Evolutionary conservation across 2,888 invertebrate genomes (phyloP), one percentile per base, ranked within the genome.

Genomic region (Sturmia bella): DNA sequence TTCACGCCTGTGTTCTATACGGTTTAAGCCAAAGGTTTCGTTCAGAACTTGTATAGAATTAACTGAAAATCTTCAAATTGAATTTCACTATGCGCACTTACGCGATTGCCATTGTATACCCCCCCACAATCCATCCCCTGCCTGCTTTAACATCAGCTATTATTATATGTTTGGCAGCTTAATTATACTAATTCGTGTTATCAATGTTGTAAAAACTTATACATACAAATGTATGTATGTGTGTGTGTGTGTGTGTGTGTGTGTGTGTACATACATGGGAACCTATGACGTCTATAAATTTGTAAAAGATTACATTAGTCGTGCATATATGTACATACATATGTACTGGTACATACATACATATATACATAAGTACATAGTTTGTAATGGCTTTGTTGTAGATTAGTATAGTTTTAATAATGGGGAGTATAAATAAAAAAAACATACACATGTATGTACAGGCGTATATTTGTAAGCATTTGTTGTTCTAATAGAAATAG

Each of bases 191-290:
- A 32, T 74, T 56, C 19, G 13, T 39, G 37, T 64, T 64, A 74
- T 74, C 54, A 64, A 57, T 68, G 27, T 50, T 74, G 45, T 69
- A 68, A 48, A 41, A 73, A 12, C 48, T n/a, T n/a, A 48, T 19
- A 4, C 21, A 50, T 24, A 50, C 24, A 21, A 13, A 11, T 17
- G 17, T 17, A 45, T 24, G 1, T 19, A 13, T 21, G 37, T 19
- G n/a, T 48, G 3, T 12, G 17, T 64, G 17, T 13, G 7, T 21
- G 9, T 11, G 59, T 61, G 24, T 43, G 9, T 24, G 43, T 24
- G 12, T 9, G 32, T 56, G 13, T 56, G 27, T 6, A 27, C 27
- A 32, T n/a, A n/a, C n/a, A n/a, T n/a, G n/a, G n/a, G n/a, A n/a
- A n/a, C n/a, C n/a, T n/a, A n/a, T 32, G 32, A 32, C 32, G 32